Percentiles rank a stretch among this genome's conserved stretches.
These are phyloP conservation scores for Ornithoptera alexandrae DNA, from an alignment of 2,888 invertebrate species.

Conservation along the genomic window DNA sequence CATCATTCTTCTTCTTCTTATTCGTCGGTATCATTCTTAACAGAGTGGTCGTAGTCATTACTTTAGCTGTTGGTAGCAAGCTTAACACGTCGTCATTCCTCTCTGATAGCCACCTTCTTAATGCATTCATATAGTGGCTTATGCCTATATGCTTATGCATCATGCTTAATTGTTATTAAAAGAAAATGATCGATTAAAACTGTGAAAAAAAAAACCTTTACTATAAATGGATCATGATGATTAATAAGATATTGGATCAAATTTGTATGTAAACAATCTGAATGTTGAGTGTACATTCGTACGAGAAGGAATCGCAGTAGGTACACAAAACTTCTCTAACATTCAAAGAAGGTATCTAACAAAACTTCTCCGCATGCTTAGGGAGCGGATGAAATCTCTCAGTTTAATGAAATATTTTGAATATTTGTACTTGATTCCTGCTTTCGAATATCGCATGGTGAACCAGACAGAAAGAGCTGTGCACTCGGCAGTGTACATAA, in stretches of 20 bases:
- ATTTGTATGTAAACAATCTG: not conserved
- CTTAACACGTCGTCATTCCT: too few relatives aligned
- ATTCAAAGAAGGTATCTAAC: conserved; percentile 31
- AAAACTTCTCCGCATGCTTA: conserved; percentile 42
- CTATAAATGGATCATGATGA: not conserved
- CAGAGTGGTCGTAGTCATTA: too few relatives aligned
- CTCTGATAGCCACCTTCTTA: too few relatives aligned
- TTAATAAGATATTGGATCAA: not conserved
- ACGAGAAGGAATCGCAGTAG: conserved; percentile 23
- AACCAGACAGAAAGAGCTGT: conserved; percentile 44
- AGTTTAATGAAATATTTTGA: conserved; percentile 71
- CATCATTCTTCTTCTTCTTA: too few relatives aligned
- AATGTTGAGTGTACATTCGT: conserved; percentile 2
- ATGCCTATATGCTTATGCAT: too few relatives aligned
- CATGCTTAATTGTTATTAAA: too few relatives aligned
- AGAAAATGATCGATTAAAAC: too few relatives aligned
- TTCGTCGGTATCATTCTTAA: too few relatives aligned
- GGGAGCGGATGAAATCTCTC: conserved; percentile 54
- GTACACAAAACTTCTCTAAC: conserved; percentile 24
- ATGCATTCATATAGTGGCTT: too few relatives aligned
- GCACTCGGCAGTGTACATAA: not conserved
- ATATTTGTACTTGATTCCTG: conserved; percentile 71
- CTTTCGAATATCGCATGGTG: conserved; percentile 38
- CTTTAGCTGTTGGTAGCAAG: too few relatives aligned
- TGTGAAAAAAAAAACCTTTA: too few relatives aligned